Base-by-base conservation (phyloP, 2,888 invertebrate species). In the Argyra leucocephala region DNA sequence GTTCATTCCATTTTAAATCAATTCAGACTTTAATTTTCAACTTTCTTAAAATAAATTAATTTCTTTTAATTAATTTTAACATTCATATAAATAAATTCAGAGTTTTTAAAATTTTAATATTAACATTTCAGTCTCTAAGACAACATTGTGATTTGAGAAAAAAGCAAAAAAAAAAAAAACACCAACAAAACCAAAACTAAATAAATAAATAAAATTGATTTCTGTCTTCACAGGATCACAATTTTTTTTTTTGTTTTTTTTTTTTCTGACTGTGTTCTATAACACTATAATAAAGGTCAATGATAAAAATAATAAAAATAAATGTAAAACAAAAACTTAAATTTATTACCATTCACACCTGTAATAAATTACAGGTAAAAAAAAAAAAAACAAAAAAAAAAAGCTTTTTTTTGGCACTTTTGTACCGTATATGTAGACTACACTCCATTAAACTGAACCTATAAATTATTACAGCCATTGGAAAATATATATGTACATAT, bases 321-420 rank as follows among this genome's bases (percentile, higher is more conserved):
- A 31, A 31, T 5, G 5, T 48, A 7, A n/a, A 18, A 48, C 48
- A 48, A 2, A 3, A 48, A 48, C 15, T 48, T 48, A 15, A 48
- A 48, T 48, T 48, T 48, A 48, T 48, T 48, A n/a, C 18, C 48
- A 48, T 48, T 48, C 48, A 48, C 15, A 48, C 48, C 48, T 48
- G 15, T 48, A 48, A 48, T 48, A 48, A 48, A 48, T 48, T 48
- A 48, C 15, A 48, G 37, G 31, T 31, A 7, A 7, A 31, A 31
- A 31, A 26, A 26, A 4, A 26, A 26, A 37, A 15, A 37, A 37
- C 3, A 15, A 37, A 37, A 48, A 48, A 18, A 2, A 18, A 48
- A 5, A 15, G n/a, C 48, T 48, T 48, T 7, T 48, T 48, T 48
- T 48, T 48, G 15, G 48, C 31, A 31, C 48, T 48, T 48, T 48